These are phyloP conservation scores for Macroglossus sobrinus DNA, from an alignment of 2,113 vertebrate species.

Conservation along the genomic window DNA sequence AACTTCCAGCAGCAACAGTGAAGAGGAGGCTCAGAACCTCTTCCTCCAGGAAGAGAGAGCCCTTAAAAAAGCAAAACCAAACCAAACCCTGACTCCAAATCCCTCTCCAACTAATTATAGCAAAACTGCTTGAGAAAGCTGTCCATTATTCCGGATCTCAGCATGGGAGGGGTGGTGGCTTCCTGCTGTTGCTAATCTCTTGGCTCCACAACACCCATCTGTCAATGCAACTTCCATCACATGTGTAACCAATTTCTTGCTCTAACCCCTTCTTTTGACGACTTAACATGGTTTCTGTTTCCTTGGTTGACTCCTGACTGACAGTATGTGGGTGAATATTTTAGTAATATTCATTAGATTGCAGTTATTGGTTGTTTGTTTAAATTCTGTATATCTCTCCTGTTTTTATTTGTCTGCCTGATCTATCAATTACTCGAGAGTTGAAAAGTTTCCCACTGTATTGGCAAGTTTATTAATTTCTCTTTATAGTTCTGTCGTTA, in stretches of 20 bases:
- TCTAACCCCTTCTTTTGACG: background rate
- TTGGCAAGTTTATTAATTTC: background rate
- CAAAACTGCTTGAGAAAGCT: conserved; percentile 12
- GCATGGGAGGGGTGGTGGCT: background rate
- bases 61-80: conserved; percentile 33
- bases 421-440: background rate
- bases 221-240: background rate
- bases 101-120: conserved; percentile 15
- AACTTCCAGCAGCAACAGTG: background rate
- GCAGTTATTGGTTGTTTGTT: background rate
- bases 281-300: background rate
- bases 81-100: background rate
- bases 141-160: background rate
- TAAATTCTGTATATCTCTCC: background rate
- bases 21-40: background rate
- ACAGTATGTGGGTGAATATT: background rate
- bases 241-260: conserved; percentile 44
- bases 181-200: conserved; percentile 20
- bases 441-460: background rate
- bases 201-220: conserved; percentile 36
- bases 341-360: background rate
- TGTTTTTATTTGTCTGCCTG: background rate
- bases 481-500: background rate
- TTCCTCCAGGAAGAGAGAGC: background rate
- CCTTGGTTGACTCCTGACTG: background rate